Conservation (phyloP, 92 coral and sea anemone genomes). For the Actinernus sp. region DNA sequence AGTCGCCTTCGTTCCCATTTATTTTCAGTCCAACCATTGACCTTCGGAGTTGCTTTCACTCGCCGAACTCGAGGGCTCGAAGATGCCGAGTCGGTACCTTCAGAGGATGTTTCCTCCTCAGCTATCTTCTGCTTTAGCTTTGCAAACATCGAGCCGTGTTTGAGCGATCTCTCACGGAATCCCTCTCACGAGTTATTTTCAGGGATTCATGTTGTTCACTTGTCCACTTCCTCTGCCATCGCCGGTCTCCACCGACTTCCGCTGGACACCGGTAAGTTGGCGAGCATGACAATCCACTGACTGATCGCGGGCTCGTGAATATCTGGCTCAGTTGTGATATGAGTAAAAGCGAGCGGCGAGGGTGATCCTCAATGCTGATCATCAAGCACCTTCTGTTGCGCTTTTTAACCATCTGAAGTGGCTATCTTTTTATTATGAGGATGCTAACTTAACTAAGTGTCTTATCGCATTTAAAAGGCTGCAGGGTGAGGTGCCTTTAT, state of each 20-base stretch:
- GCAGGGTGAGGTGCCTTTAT: too few relatives aligned
- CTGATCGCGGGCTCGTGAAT: slow-evolving; percentile 10
- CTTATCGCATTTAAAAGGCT: too few relatives aligned
- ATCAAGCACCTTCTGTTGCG: too few relatives aligned
- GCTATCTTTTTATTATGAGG: too few relatives aligned
- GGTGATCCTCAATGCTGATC: too few relatives aligned
- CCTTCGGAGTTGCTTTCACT: slow-evolving; percentile 21
- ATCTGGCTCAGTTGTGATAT: too few relatives aligned
- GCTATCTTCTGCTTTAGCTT: slow-evolving; percentile 98
- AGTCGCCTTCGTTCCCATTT: slow-evolving; percentile 96
- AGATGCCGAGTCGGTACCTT: slow-evolving; percentile 75
- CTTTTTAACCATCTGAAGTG: too few relatives aligned
- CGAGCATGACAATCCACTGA: slow-evolving; percentile 19
- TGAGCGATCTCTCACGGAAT: background rate
- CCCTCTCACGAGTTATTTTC: slow-evolving; percentile 8
- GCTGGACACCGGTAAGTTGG: slow-evolving; percentile 41
- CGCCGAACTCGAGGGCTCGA: slow-evolving; percentile 83
- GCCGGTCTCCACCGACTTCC: slow-evolving; percentile 40
- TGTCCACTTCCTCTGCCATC: slow-evolving; percentile 59
- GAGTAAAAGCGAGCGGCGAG: too few relatives aligned
- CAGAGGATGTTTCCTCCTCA: slow-evolving; percentile 89
- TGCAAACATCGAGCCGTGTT: slow-evolving; percentile 75
- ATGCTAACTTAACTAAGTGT: too few relatives aligned
- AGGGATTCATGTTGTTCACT: slow-evolving; percentile 24
- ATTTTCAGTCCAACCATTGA: slow-evolving; percentile 88